Conservation (phyloP, 2,888 invertebrate species). For the Orchestes rusci region DNA sequence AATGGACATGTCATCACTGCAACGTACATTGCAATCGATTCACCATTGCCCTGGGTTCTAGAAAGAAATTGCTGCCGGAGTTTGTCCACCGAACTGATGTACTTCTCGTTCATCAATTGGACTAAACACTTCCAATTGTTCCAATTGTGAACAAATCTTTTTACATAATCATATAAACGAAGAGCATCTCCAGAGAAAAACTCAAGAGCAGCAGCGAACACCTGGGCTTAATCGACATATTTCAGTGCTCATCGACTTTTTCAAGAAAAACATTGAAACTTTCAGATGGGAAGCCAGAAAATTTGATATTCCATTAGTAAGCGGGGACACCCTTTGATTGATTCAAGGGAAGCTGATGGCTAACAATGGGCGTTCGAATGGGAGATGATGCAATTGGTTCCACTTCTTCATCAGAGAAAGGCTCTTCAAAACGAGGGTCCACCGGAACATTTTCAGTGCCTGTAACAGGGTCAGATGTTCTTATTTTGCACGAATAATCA, state of each 20-base stretch:
- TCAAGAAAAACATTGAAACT: conserved; percentile 1
- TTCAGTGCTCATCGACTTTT: conserved; percentile 14
- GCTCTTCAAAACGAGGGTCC: neutral
- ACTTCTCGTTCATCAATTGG: no score
- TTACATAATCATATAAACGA: no score
- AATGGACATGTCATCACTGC: conserved; percentile 15
- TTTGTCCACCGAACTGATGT: no score
- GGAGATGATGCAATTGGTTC: neutral
- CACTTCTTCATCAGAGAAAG: neutral
- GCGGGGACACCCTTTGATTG: neutral
- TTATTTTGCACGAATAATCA: neutral
- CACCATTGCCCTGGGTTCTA: neutral
- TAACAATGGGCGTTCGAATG: neutral
- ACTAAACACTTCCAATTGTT: no score
- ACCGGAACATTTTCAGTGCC: neutral
- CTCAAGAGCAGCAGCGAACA: no score
- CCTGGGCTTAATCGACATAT: neutral
- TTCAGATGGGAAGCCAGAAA: neutral
- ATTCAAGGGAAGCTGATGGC: neutral
- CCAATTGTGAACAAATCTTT: no score
- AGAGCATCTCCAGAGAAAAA: no score
- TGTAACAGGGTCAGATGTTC: neutral
- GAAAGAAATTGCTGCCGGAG: no score
- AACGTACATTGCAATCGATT: conserved; percentile 12
- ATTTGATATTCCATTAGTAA: neutral